phyloP scores from a whole-genome alignment of 2,888 invertebrate species.

The Melolontha melolontha region DNA sequence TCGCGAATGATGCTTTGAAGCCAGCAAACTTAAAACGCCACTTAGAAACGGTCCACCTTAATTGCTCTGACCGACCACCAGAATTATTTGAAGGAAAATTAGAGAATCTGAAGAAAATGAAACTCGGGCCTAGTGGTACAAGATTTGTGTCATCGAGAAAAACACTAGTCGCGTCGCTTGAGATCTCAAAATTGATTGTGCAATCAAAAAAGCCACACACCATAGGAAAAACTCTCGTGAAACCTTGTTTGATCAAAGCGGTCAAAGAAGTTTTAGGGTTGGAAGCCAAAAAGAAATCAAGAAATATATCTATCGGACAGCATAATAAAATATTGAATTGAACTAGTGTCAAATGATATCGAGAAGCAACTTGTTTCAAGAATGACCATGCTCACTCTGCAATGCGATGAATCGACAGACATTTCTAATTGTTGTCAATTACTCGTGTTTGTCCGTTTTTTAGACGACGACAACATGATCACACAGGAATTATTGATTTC shows the following conservation, averaged over 20 bases:
- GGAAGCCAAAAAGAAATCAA: constrained; percentile 46
- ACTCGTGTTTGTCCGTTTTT: neutral
- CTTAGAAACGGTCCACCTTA: too few species aligned
- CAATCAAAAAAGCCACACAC: constrained; percentile 47
- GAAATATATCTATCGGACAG: constrained; percentile 48
- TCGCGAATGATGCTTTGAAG: too few species aligned
- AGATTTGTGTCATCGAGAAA: constrained; percentile 43
- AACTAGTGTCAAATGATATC: constrained; percentile 44
- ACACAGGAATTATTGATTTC: constrained; percentile 20
- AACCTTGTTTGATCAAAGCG: constrained; percentile 50
- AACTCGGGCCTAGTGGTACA: constrained; percentile 44
- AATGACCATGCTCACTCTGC: constrained; percentile 47
- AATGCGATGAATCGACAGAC: constrained; percentile 51
- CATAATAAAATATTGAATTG: constrained; percentile 48
- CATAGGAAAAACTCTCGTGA: constrained; percentile 48
- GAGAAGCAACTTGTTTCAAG: constrained; percentile 43
- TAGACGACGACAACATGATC: constrained; percentile 5
- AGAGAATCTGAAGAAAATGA: constrained; percentile 39
- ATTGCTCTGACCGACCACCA: constrained; percentile 1
- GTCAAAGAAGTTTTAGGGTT: constrained; percentile 46
- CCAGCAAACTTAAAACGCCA: too few species aligned
- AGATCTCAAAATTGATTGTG: constrained; percentile 45
- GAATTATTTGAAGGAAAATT: constrained; percentile 42
- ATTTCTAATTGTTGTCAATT: constrained; percentile 50
- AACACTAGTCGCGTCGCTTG: constrained; percentile 42